These are phyloP conservation scores for Microplitis manilae DNA, from an alignment of 2,888 invertebrate genomes.

Conservation along the genomic window DNA sequence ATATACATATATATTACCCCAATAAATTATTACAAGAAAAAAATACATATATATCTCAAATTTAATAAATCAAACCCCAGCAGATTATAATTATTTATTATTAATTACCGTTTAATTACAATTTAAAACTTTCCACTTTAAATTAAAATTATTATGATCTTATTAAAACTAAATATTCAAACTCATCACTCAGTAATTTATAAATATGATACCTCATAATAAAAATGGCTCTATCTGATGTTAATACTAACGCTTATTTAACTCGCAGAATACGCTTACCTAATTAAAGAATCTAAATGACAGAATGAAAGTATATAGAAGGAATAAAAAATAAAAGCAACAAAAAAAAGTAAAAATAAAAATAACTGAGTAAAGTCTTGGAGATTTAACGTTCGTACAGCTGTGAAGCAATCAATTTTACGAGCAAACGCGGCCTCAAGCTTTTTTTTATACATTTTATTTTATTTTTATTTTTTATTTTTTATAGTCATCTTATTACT, in stretches of 20 bases:
- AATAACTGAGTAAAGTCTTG: conserved; percentile 4
- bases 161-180: background rate
- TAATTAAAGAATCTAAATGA: conserved; percentile 40
- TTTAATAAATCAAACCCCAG: background rate
- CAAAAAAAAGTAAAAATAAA: background rate
- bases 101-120: background rate
- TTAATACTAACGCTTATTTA: conserved; percentile 1
- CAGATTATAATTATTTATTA: background rate
- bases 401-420: conserved; percentile 51
- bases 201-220: background rate
- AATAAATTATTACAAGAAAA: background rate
- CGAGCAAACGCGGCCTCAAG: conserved; percentile 37
- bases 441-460: background rate
- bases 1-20: background rate
- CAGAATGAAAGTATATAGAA: conserved; percentile 9
- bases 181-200: background rate
- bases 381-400: conserved; percentile 41
- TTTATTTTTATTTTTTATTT: conserved; percentile 25
- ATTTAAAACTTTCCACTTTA: background rate
- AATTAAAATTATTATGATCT: background rate
- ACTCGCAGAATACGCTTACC: conserved; percentile 38
- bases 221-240: background rate
- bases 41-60: background rate
- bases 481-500: conserved; percentile 48
- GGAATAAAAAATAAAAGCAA: background rate